Base-by-base conservation (phyloP, 1,140 invertebrate species). In the Oryzaephilus surinamensis region DNA sequence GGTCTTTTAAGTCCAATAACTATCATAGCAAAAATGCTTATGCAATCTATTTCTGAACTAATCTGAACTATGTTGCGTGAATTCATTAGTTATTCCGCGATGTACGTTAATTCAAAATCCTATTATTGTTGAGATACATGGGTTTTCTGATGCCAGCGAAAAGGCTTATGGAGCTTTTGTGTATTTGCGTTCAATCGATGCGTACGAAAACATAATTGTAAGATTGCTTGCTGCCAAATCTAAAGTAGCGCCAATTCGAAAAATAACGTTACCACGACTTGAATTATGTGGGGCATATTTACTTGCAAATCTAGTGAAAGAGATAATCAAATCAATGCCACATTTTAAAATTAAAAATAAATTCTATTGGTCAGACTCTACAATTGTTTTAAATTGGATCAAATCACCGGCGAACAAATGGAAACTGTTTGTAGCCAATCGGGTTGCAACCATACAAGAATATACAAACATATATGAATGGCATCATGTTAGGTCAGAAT, bases 321-420 rank as follows among this genome's bases (percentile, higher is more conserved):
- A 37, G 3, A 23, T 27, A 4, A 10, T 26, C 10, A 37, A 13
- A 7, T n/a, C n/a, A n/a, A 16, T n/a, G 11, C 14, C 28, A 7
- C 28, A 37, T 10, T 15, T 33, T 16, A 48, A 0, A 58, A 62
- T 43, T 19, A 60, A 23, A 45, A 64, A 4, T 18, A 37, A 0
- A 44, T 15, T 8, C 23, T 61, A 54, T 39, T 66, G 61, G 58
- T 57, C 54, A 0, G 60, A 68, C 39, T 64, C 61, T 1, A 65
- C 55, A 0, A 54, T 64, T 0, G 58, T 63, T 3, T 35, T 66
- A n/a, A 45, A 46, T 4, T 67, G 63, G 65, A 39, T 66, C 11
- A 47, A 39, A n/a, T 48, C 38, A 21, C 41, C 50, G 4, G 57
- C 63, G 4, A 45, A 32, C 26, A 32, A 38, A n/a, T 54, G 58